Evolutionary conservation across 2,888 invertebrate species (phyloP).

Genomic region (Zaprionus bogoriensis): DNA sequence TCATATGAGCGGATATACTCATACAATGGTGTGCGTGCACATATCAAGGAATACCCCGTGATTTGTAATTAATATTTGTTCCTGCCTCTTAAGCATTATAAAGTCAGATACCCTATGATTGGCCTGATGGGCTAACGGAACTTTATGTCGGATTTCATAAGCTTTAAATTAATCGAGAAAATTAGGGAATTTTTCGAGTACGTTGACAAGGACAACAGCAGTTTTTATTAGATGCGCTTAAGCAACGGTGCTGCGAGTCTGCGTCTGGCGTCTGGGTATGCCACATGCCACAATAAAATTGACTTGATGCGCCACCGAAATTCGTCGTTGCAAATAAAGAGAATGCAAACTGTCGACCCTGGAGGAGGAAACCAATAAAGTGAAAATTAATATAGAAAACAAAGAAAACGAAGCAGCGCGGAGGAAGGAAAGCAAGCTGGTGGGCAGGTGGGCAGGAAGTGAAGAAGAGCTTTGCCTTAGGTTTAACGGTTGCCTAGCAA

Average conservation of each 20-base stretch:
- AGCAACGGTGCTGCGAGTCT: conserved; percentile 34
- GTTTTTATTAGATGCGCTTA: conserved; percentile 42
- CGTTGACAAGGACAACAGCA: conserved; percentile 14
- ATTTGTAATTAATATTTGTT: too few species aligned
- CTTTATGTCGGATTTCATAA: conserved; percentile 6
- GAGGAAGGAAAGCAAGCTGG: too few species aligned
- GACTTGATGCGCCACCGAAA: conserved; percentile 16
- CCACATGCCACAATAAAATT: conserved; percentile 25
- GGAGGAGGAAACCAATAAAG: conserved; percentile 21
- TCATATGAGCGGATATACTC: too few species aligned
- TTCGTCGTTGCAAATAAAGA: conserved; percentile 15
- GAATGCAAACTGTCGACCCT: neutral
- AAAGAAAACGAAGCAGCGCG: neutral
- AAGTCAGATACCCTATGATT: neutral
- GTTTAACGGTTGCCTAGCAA: conserved; percentile 56
- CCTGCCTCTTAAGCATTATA: neutral
- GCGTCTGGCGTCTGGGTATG: conserved; percentile 20
- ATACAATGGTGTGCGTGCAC: too few species aligned
- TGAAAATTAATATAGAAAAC: conserved; percentile 1
- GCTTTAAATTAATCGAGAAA: conserved; percentile 20
- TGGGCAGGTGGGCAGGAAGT: neutral
- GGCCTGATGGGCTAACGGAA: neutral
- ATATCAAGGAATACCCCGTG: too few species aligned
- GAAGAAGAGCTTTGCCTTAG: neutral
- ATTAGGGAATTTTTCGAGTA: neutral